Conservation (phyloP, 2,797 vertebrate genomes). For the Alca torda region DNA sequence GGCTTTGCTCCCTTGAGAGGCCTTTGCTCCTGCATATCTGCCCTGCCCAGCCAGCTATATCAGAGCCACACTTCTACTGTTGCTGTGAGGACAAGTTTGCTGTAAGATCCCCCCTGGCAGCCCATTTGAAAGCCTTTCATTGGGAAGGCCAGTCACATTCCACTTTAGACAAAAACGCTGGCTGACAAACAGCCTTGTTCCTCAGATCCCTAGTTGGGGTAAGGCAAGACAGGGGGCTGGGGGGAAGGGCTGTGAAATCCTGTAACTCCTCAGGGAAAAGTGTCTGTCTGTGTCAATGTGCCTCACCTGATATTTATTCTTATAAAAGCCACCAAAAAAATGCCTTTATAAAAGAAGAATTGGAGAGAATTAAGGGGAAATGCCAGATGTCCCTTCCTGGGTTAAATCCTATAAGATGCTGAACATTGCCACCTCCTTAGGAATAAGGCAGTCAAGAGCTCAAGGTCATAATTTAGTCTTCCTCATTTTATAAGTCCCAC, state of each 20-base stretch:
- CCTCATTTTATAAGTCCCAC: neutral
- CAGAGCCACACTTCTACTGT: neutral
- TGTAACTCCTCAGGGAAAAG: neutral
- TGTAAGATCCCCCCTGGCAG: neutral
- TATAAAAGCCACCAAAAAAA: neutral
- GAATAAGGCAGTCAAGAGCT: neutral
- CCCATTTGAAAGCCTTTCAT: conserved; percentile 32
- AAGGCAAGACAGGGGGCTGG: rapidly evolving
- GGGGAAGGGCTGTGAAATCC: neutral
- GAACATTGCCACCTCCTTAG: neutral
- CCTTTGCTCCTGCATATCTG: neutral
- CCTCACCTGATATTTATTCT: neutral
- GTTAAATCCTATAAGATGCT: neutral
- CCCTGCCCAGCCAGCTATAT: neutral
- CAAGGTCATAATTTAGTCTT: neutral
- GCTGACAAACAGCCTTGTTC: conserved; percentile 34
- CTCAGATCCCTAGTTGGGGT: neutral
- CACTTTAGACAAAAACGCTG: neutral
- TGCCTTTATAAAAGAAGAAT: neutral
- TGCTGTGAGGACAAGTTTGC: neutral
- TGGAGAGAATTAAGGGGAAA: neutral
- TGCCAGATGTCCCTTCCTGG: neutral
- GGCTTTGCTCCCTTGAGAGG: neutral
- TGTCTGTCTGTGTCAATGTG: neutral
- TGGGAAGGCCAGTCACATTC: conserved; percentile 35